These are phyloP conservation scores for Eulithis testata DNA, from an alignment of 2,888 invertebrate genomes.

Conservation along the genomic window DNA sequence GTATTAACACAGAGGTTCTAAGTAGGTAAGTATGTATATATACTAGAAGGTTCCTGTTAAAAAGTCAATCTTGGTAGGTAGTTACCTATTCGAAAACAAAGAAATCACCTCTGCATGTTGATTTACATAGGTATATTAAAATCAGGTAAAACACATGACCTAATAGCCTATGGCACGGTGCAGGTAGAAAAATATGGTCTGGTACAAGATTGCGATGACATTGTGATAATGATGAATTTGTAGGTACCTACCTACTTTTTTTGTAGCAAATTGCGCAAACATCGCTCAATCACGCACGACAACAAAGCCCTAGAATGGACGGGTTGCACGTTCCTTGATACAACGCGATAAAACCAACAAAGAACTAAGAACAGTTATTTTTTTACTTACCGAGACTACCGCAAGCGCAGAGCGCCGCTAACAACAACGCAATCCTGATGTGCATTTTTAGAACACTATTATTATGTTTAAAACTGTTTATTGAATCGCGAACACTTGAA, in stretches of 20 bases:
- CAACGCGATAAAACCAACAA: constrained; percentile 59
- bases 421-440: constrained; percentile 62
- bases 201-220: constrained; percentile 17
- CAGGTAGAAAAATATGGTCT: constrained; percentile 37
- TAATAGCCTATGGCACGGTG: constrained; percentile 6
- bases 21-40: too few relatives aligned
- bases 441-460: constrained; percentile 59
- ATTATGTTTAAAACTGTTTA: constrained; percentile 38
- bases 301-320: constrained; percentile 45
- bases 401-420: constrained; percentile 65
- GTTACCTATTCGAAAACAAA: too few relatives aligned
- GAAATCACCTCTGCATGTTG: too few relatives aligned
- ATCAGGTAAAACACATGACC: too few relatives aligned
- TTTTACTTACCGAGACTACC: constrained; percentile 65
- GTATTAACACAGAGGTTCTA: too few relatives aligned
- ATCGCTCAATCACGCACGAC: constrained; percentile 47
- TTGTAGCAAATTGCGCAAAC: constrained; percentile 54
- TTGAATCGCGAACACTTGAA: constrained; percentile 50
- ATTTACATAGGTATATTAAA: too few relatives aligned
- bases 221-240: constrained; percentile 12
- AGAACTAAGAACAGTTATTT: constrained; percentile 48
- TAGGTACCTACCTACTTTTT: constrained; percentile 37
- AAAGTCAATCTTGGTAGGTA: too few relatives aligned
- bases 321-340: constrained; percentile 35
- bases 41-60: too few relatives aligned